Conservation (phyloP, 2,888 invertebrate species). For the Drosophila atripex region DNA sequence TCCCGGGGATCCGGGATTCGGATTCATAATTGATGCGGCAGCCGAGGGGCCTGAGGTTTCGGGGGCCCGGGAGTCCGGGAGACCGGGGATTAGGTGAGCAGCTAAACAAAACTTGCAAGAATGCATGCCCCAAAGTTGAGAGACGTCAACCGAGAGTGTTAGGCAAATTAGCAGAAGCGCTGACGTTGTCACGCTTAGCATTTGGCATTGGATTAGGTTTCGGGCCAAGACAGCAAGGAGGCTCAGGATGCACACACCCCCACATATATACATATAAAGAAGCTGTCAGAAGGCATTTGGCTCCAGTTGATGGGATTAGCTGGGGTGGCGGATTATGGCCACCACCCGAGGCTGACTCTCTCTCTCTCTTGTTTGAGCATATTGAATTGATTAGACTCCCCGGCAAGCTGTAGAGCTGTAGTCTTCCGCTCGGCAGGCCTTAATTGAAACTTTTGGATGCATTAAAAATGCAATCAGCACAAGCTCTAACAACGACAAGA, state of each 20-base stretch:
- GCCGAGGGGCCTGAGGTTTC: conserved; percentile 21
- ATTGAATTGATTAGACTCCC: conserved; percentile 38
- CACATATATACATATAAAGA: neutral
- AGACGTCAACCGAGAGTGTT: conserved; percentile 71
- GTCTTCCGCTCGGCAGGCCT: conserved; percentile 19
- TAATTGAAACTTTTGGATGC: conserved; percentile 72
- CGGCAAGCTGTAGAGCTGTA: conserved; percentile 3
- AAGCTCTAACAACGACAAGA: conserved; percentile 45
- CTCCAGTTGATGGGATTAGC: conserved; percentile 37
- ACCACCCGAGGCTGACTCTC: neutral
- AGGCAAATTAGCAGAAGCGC: conserved; percentile 68
- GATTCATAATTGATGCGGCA: conserved; percentile 75
- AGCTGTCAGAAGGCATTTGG: conserved; percentile 11
- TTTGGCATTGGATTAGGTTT: conserved; percentile 41
- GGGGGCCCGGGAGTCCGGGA: conserved; percentile 2
- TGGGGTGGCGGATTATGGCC: conserved; percentile 21
- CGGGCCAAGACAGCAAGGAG: conserved; percentile 9
- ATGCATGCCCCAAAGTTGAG: conserved; percentile 61
- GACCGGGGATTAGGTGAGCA: conserved; percentile 37
- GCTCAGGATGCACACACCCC: neutral
- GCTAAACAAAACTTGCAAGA: conserved; percentile 51
- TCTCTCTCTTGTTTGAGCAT: conserved; percentile 8
- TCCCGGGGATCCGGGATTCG: conserved; percentile 22
- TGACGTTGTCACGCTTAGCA: conserved; percentile 65
- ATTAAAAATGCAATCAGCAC: conserved; percentile 76